These are phyloP conservation scores for Sinelater perroti DNA, from an alignment of 2,888 invertebrate species.

Conservation along the genomic window DNA sequence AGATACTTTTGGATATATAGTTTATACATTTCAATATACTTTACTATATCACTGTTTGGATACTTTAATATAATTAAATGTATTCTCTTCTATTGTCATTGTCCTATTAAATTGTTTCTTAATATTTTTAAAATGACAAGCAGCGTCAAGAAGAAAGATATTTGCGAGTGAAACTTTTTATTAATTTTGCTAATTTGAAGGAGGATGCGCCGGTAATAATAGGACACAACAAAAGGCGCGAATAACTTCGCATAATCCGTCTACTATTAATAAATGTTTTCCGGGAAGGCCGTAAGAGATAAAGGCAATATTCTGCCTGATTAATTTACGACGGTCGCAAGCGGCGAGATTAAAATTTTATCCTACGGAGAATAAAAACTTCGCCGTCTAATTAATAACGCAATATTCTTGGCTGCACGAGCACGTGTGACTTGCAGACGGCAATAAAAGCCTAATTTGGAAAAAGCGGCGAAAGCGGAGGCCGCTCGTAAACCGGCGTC, in stretches of 20 bases:
- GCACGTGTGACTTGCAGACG: conserved; percentile 27
- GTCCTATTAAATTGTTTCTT: no score
- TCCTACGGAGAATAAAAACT: conserved; percentile 25
- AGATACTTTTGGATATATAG: no score
- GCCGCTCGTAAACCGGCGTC: conserved; percentile 18
- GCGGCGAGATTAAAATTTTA: conserved; percentile 25
- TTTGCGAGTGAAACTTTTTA: no score
- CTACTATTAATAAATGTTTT: conserved; percentile 5
- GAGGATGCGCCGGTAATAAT: no score
- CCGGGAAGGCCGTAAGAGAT: conserved; percentile 6
- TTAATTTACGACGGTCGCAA: conserved; percentile 19
- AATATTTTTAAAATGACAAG: no score
- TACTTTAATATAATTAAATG: no score
- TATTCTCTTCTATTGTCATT: no score
- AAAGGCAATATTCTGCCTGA: conserved; percentile 21
- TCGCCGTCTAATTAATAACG: conserved; percentile 26
- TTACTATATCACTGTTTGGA: no score
- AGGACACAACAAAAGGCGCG: no score
- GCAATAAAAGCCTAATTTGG: conserved; percentile 21
- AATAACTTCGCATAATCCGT: neutral
- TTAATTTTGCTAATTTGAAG: no score
- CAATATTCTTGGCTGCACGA: conserved; percentile 21
- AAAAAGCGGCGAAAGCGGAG: conserved; percentile 16
- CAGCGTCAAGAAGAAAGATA: no score
- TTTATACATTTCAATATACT: no score